Percentiles rank a stretch among this genome's conserved stretches.
These are phyloP conservation scores for Zaprionus inermis DNA, from an alignment of 1,140 invertebrate genomes.

Conservation along the genomic window DNA sequence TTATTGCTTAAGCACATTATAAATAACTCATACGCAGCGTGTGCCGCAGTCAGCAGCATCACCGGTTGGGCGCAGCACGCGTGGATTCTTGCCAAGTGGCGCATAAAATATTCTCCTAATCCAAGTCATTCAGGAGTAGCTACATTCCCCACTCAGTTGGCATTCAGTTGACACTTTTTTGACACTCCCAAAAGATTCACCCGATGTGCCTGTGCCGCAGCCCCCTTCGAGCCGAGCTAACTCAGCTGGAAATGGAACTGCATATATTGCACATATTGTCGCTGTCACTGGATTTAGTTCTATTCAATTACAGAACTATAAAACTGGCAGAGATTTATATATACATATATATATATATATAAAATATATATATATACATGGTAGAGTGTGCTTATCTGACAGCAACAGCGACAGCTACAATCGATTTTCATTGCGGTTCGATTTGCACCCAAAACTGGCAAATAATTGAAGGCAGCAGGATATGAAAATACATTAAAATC, in stretches of 20 bases:
- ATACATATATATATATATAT: not conserved
- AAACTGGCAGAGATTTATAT: slow-evolving; percentile 1
- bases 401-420: not conserved
- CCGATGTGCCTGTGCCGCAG: not conserved
- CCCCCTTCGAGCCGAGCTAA: not conserved
- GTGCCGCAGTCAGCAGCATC: slow-evolving; percentile 10
- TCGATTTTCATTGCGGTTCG: not conserved
- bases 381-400: not conserved
- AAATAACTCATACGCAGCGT: slow-evolving; percentile 72
- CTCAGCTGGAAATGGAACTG: slow-evolving; percentile 5
- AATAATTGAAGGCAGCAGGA: not conserved
- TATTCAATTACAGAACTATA: slow-evolving; percentile 5
- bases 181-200: not conserved
- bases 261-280: not conserved
- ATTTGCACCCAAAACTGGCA: not conserved
- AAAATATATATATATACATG: not conserved
- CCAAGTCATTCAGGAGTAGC: not conserved
- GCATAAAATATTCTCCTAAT: slow-evolving; percentile 51
- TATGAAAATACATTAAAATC: not conserved
- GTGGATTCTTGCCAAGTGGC: slow-evolving; percentile 44
- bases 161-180: slow-evolving; percentile 12
- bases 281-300: slow-evolving; percentile 1
- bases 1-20: slow-evolving; percentile 31
- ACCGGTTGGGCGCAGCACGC: slow-evolving; percentile 21
- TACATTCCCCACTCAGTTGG: not conserved